phyloP scores from a whole-genome alignment of 2,797 vertebrate genomes.

The Pseudomugil gertrudae region DNA sequence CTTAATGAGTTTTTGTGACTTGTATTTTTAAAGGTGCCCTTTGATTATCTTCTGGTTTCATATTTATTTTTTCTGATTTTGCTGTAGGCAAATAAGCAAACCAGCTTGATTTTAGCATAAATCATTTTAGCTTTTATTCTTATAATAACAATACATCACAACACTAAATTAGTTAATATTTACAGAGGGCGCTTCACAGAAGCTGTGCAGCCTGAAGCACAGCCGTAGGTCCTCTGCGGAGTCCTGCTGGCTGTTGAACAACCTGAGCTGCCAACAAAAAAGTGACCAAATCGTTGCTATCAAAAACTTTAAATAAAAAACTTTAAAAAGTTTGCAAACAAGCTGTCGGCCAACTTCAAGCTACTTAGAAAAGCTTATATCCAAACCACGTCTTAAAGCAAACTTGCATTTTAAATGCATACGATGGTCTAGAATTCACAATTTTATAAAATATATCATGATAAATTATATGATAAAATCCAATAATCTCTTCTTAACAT shows the following conservation, averaged over 20 bases:
- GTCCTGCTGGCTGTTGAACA: conserved; percentile 32
- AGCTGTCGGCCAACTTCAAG: conserved; percentile 45
- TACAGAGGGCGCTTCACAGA: conserved; percentile 29
- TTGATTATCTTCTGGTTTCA: conserved; percentile 44
- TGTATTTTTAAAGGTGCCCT: conserved; percentile 57
- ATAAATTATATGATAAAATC: conserved; percentile 42
- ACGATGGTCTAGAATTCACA: conserved; percentile 11
- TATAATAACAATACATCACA: conserved; percentile 24
- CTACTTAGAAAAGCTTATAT: conserved; percentile 16
- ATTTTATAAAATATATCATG: too few species aligned
- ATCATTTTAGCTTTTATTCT: conserved; percentile 21
- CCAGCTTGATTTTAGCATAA: background rate
- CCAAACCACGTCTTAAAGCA: conserved; percentile 25
- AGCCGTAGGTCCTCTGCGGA: conserved; percentile 48
- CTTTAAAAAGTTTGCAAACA: conserved; percentile 55
- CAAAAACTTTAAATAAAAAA: too few species aligned
- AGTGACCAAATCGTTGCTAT: conserved; percentile 38
- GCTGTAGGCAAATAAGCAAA: conserved; percentile 25
- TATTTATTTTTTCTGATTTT: conserved; percentile 56
- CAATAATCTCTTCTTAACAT: conserved; percentile 28
- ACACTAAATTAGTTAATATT: conserved; percentile 16
- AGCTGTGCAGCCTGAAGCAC: conserved; percentile 55
- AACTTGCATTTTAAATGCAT: background rate
- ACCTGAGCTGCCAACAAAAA: conserved; percentile 46
- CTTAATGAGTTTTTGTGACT: conserved; percentile 61